Conservation (phyloP, 2,113 vertebrate species). For the Chamaetylas fuelleborni region DNA sequence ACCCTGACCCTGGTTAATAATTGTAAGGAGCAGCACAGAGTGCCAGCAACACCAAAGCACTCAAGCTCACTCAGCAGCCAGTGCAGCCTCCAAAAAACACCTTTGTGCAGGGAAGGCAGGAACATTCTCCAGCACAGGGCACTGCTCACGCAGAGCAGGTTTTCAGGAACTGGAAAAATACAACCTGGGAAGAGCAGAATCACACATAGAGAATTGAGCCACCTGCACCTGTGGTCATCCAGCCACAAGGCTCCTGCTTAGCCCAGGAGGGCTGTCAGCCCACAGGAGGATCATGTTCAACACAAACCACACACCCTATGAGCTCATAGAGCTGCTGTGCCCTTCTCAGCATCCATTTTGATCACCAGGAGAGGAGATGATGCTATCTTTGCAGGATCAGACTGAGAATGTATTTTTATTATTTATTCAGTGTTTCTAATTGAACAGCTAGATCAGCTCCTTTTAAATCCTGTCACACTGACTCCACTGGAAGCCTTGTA, state of each 20-base stretch:
- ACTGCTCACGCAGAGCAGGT: background rate
- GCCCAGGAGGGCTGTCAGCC: background rate
- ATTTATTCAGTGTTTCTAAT: slow-evolving; percentile 1
- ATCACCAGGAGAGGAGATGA: background rate
- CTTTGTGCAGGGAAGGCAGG: background rate
- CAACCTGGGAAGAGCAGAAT: background rate
- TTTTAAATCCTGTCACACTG: background rate
- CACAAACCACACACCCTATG: background rate
- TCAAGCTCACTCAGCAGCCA: background rate
- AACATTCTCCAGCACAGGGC: background rate
- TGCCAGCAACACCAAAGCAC: background rate
- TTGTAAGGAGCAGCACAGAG: background rate
- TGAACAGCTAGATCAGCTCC: background rate
- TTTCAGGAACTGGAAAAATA: background rate
- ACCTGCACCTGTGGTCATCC: background rate
- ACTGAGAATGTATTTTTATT: background rate
- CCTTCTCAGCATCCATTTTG: background rate
- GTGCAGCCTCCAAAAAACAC: background rate
- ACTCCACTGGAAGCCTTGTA: background rate
- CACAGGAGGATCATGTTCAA: fast-evolving
- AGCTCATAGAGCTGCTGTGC: background rate
- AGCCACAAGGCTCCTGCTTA: background rate
- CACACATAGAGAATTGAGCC: fast-evolving
- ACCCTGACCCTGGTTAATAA: slow-evolving; percentile 15
- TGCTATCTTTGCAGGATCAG: background rate